Evolutionary conservation across 1,140 invertebrate genomes (phyloP), one percentile per base, ranked within the genome.

Genomic region (Pantala flavescens): DNA sequence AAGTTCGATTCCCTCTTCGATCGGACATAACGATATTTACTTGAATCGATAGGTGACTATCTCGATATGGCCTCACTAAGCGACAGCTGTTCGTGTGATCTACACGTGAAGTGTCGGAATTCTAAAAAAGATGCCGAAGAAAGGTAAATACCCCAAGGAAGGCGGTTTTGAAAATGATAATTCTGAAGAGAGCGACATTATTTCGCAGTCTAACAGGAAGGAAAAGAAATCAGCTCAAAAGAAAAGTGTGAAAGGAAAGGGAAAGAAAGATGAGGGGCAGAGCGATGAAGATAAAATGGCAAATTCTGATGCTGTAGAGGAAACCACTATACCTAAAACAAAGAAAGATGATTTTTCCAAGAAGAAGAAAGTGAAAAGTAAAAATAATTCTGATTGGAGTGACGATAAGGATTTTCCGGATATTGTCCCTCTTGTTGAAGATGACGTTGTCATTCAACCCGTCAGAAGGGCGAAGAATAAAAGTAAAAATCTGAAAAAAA

Each of bases 151-250:
- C 21, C 75, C 76, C 55, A 74, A 76, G 24, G 55, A 75, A 36
- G 73, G 70, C 14, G 42, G 36, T 23, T 72, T 63, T 11, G 71
- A 74, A 2, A 43, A 71, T 42, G 73, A 75, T 11, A 24, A 70
- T 19, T 21, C 72, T 5, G 24, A 28, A 73, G 21, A 73, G 63
- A 23, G 0, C 11, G 36, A 23, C 7, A 24, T 7, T 70, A 88
- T 87, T 86, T 86, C 86, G 12, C 90, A 89, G 80, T 23, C 75
- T 70, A 77, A 77, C 36, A 80, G 80, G 75, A 81, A 82, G 75
- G 80, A 81, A 36, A 73, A 77, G 24, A 71, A 71, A 21, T 24
- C 43, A 74, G 70, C 23, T 23, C 72, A 63, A 42, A 78, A 76
- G 76, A 70, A 19, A 36, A 76, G 49, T 74, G 74, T n/a, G n/a